A percentile compares a stretch with the other conserved stretches of the same genome.
These are phyloP conservation scores for Lordiphosa collinella DNA, from an alignment of 1,140 invertebrate species.

Conservation along the genomic window DNA sequence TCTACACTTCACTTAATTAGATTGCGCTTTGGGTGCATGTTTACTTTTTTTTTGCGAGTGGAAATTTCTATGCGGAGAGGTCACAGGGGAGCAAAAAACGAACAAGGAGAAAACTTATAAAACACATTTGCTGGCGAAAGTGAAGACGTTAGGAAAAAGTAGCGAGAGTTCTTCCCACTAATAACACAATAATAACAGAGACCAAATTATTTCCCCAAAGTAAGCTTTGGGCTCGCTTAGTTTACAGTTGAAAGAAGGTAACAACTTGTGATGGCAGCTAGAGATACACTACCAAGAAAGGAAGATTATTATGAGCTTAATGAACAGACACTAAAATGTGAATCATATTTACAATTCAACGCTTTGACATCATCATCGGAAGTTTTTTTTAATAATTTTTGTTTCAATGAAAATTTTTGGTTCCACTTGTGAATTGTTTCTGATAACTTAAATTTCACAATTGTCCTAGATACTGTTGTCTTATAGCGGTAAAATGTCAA, in stretches of 20 bases:
- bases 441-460: too few species aligned
- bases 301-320: too few species aligned
- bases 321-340: too few species aligned
- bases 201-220: slow-evolving; percentile 38
- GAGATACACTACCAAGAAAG: background rate
- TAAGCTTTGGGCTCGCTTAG: slow-evolving; percentile 7
- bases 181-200: slow-evolving; percentile 36
- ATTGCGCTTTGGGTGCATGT: slow-evolving; percentile 58
- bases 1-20: slow-evolving; percentile 55
- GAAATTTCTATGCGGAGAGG: background rate
- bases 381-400: too few species aligned
- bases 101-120: slow-evolving; percentile 33
- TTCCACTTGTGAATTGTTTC: too few species aligned
- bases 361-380: too few species aligned
- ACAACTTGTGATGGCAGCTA: background rate
- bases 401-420: too few species aligned
- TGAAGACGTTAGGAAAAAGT: slow-evolving; percentile 18
- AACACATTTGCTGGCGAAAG: slow-evolving; percentile 48
- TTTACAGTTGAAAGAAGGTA: slow-evolving; percentile 1
- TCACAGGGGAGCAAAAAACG: slow-evolving; percentile 4
- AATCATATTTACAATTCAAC: too few species aligned
- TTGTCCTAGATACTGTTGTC: too few species aligned
- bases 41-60: slow-evolving; percentile 24
- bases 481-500: too few species aligned
- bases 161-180: slow-evolving; percentile 3